These are phyloP conservation scores for Crotophaga sulcirostris DNA, from an alignment of 2,113 vertebrate species.

Conservation along the genomic window DNA sequence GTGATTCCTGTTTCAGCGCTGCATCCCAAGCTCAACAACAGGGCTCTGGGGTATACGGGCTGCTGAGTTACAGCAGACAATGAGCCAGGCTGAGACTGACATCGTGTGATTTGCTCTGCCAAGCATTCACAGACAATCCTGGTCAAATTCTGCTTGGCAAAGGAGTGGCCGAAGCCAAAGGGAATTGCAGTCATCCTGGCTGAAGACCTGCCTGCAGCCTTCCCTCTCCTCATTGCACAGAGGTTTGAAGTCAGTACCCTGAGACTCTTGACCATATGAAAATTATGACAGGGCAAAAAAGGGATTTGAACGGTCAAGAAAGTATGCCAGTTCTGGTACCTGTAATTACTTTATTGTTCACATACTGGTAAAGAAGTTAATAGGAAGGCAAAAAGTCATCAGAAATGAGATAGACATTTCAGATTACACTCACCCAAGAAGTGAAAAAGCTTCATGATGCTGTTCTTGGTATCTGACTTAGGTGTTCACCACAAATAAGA, in stretches of 20 bases:
- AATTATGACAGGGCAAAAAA: not conserved
- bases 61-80: not conserved
- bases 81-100: not conserved
- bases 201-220: not conserved
- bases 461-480: not conserved
- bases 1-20: accelerated
- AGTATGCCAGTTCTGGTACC: not conserved
- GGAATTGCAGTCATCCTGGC: not conserved
- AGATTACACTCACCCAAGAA: not conserved
- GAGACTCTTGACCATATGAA: not conserved
- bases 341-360: not conserved
- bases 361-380: not conserved
- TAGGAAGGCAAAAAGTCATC: not conserved
- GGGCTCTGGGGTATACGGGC: not conserved
- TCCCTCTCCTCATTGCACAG: not conserved
- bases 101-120: not conserved
- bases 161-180: not conserved
- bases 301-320: not conserved
- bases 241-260: accelerated
- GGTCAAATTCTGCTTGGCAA: not conserved
- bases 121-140: not conserved
- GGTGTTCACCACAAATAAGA: not conserved
- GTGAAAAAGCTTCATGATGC: not conserved
- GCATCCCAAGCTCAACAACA: accelerated
- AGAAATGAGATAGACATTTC: not conserved